Evolutionary conservation across 2,797 vertebrate genomes (phyloP), one percentile per base, ranked within the genome.

Genomic region (Enteromius paludinosus): DNA sequence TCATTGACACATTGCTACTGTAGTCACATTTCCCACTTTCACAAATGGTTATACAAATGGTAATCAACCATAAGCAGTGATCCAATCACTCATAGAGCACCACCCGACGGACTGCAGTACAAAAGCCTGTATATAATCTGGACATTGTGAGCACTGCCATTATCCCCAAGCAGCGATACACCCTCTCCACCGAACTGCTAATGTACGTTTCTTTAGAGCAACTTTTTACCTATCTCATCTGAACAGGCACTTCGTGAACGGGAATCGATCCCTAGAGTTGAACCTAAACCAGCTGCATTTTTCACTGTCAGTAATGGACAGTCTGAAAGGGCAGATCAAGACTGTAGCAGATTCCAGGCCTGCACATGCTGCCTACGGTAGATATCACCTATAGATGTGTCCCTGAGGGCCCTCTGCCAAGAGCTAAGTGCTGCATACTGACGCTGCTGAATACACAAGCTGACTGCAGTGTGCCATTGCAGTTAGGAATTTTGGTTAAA

Each of bases 401-500:
- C 72, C 78, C 71, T 10, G 18, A 68, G 65, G 71, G 85, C 71
- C 71, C 59, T 28, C 45, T 75, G 72, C 81, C 72, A 76, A 56
- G 81, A 81, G 75, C 69, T 83, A 61, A 70, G 64, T 86, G 85
- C 78, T 77, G 85, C 75, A 70, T 74, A 64, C 81, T 69, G 43
- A 78, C 69, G 5, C 30, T 61, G 77, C 70, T 82, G 76, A 79
- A 86, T 83, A 79, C 77, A 69, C 56, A 74, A 49, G 33, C 72
- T 71, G 66, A 86, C 85, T 83, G 85, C 85, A 86, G 52, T 76
- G 59, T 83, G 77, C 54, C 35, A 77, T 64, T 47, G 45, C 78
- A 80, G 70, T 10, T 59, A 59, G 28, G 45, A 45, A 56, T 49
- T 8, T 38, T 41, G 35, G 43, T 14, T 38, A 38, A 41, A 14